Percentiles rank a stretch among this genome's conserved stretches.
Evolutionary conservation across 2,113 vertebrate genomes (phyloP).

Genomic region (Sylvia atricapilla): DNA sequence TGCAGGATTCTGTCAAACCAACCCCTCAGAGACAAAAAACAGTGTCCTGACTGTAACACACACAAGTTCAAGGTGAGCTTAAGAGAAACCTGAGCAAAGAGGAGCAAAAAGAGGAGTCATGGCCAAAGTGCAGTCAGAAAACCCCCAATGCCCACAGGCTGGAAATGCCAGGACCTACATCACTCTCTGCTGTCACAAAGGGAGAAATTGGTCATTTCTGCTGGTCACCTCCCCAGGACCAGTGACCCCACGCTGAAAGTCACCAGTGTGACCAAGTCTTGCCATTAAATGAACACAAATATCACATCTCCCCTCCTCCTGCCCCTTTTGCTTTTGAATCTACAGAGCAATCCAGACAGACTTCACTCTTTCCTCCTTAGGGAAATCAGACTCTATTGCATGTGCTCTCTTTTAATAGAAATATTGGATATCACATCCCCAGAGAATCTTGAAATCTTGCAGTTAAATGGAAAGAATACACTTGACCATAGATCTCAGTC

Average conservation of each 20-base stretch:
- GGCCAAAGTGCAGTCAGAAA: not conserved
- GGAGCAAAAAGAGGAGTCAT: accelerated
- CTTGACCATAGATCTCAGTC: conserved; percentile 4
- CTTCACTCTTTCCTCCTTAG: not conserved
- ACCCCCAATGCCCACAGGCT: not conserved
- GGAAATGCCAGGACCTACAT: not conserved
- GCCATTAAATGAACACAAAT: not conserved
- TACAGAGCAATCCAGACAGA: not conserved
- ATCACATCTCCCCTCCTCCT: not conserved
- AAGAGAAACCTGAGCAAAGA: not conserved
- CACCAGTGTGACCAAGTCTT: accelerated
- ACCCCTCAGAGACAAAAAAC: not conserved
- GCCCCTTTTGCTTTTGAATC: not conserved
- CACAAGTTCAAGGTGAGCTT: not conserved
- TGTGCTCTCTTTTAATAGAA: conserved; percentile 17
- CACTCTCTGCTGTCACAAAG: not conserved
- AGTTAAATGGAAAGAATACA: conserved; percentile 43
- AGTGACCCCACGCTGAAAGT: not conserved
- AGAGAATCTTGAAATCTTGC: conserved; percentile 23
- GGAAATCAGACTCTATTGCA: not conserved
- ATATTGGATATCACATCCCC: conserved; percentile 13
- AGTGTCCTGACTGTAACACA: not conserved
- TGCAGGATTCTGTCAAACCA: not conserved
- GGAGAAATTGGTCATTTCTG: not conserved
- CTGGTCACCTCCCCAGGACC: not conserved